phyloP scores from a whole-genome alignment of 2,113 vertebrate genomes.

The Macrotus californicus region DNA sequence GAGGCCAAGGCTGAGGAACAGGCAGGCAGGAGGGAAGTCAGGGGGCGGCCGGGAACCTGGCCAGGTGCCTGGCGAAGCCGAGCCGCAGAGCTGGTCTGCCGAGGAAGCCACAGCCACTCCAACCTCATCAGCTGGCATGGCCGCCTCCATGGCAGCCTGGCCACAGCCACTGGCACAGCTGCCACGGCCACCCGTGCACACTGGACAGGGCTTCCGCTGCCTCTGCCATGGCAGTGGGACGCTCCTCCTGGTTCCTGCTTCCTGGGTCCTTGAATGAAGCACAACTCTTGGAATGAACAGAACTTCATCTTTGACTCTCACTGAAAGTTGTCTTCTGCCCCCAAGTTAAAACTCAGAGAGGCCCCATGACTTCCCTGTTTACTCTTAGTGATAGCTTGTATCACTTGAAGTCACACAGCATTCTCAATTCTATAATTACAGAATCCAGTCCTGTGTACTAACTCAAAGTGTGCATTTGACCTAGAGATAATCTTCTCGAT shows the following conservation, averaged over 20 bases:
- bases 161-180: background rate
- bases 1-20: background rate
- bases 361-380: background rate
- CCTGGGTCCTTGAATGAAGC: background rate
- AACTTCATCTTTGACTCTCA: background rate
- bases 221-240: rapidly evolving
- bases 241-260: background rate
- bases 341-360: background rate
- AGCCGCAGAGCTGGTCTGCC: background rate
- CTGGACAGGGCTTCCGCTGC: background rate
- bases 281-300: background rate
- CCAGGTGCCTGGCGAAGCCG: background rate
- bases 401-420: background rate
- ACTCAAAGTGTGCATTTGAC: background rate
- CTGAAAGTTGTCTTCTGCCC: background rate
- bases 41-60: background rate
- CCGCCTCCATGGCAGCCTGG: background rate
- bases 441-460: background rate
- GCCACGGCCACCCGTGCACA: background rate
- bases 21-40: background rate
- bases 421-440: background rate
- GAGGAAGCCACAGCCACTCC: background rate
- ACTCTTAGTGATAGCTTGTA: background rate
- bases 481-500: background rate
- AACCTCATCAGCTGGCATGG: rapidly evolving